Base-by-base conservation (phyloP, 2,113 vertebrate genomes). In the Cromileptes altivelis region DNA sequence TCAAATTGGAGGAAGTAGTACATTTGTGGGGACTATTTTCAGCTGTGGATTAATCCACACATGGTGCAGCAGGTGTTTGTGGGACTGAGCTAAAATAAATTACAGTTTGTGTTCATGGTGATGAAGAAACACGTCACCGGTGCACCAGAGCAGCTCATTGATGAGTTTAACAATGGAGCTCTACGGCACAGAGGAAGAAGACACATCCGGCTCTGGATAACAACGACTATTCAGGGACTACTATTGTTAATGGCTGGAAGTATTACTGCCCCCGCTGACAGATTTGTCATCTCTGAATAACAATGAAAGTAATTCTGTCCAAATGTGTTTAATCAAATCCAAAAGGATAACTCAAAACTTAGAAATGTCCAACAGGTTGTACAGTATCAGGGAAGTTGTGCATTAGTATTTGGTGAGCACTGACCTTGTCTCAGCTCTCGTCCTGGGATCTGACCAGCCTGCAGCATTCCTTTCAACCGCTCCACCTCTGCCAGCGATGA, bases 391-490 rank as follows among this genome's bases (percentile, higher is more conserved):
- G 8, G 42, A 10, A 37, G 11, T 10, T n/a, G 2, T 6, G 12
- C 4, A 4, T 0, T 0, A 21, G 0, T 0, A 3, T 19, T 15
- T 14, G 1, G 3, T 42, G 11, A 13, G 12, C 37, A 80, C 89
- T 67, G 40, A 98, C 98, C 98, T 95, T 95, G 70, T 95, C 96
- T 94, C 21, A 94, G 90, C 6, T 98, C 98, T 69, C 97, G 93
- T 67, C 98, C 98, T 0, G 98, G 98, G 63, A 99, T 99, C 93
- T 99, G 98, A 0, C 98, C 98, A 0, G 98, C 96, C 93, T 99
- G 98, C 33, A 99, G 93, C 87, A 99, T 92, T 1, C 98, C 98
- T 21, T 98, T 99, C 77, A 99, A 93, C 79, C 97, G 88, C 87
- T 99, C 98, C 89, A 99, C 98, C 89, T 99, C 98, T 0, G 97